A percentile compares a stretch with the other conserved stretches of the same genome.
Evolutionary conservation across 2,797 vertebrate genomes (phyloP).

Genomic region (Pelodytes ibericus): DNA sequence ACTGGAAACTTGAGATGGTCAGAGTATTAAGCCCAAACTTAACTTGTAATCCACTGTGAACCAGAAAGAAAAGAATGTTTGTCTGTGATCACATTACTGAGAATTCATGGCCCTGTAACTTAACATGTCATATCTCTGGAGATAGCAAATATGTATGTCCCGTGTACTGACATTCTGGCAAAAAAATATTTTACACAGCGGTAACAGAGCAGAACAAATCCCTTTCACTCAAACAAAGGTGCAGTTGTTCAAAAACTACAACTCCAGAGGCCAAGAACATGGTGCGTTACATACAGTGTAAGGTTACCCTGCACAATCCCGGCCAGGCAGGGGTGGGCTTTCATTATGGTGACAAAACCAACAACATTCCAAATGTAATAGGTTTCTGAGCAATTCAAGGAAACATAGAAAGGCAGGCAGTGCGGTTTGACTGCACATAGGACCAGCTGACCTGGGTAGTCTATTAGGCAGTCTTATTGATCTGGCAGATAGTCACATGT

Average conservation of each 20-base stretch:
- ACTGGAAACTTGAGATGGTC: conserved; percentile 22
- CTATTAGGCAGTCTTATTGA: background rate
- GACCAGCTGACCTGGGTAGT: background rate
- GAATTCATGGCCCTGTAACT: background rate
- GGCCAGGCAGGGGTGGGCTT: background rate
- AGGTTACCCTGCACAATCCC: background rate
- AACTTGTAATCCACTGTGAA: conserved; percentile 17
- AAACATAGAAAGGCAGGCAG: background rate
- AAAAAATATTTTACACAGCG: background rate
- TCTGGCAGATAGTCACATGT: background rate
- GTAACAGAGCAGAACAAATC: conserved; percentile 33
- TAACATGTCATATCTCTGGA: conserved; percentile 36
- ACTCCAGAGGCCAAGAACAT: conserved; percentile 10
- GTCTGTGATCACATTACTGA: conserved; percentile 12
- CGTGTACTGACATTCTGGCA: background rate
- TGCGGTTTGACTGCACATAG: background rate
- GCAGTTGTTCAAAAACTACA: conserved; percentile 8
- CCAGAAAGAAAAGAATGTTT: conserved; percentile 20
- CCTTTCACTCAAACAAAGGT: conserved; percentile 32
- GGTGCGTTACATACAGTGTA: background rate
- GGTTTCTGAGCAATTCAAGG: background rate
- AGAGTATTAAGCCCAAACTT: conserved; percentile 21
- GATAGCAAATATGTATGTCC: conserved; percentile 28
- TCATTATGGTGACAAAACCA: background rate
- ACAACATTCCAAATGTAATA: background rate